A percentile compares a stretch with the other conserved stretches of the same genome.
Evolutionary conservation across 2,888 invertebrate genomes (phyloP).

Genomic region (Habrosyne pyritoides): DNA sequence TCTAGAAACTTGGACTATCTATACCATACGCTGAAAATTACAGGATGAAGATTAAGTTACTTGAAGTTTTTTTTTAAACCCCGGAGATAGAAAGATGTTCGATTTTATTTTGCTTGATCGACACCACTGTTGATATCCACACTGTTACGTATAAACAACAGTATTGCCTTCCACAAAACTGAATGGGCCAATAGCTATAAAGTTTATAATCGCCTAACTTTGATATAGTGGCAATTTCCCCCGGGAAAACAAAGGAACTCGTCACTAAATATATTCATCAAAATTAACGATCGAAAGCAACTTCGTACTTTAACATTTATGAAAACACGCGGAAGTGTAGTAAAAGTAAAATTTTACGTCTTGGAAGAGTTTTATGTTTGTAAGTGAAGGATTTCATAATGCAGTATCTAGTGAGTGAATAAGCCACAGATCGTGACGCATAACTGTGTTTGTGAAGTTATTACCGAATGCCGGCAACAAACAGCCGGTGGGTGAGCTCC

Average conservation of each 20-base stretch:
- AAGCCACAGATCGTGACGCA: slow-evolving; percentile 40
- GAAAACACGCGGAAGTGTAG: slow-evolving; percentile 46
- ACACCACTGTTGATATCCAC: no score
- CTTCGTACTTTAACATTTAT: slow-evolving; percentile 44
- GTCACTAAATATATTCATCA: slow-evolving; percentile 3
- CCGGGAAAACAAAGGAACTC: slow-evolving; percentile 10
- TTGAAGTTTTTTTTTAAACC: neutral
- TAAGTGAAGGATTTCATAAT: slow-evolving; percentile 43
- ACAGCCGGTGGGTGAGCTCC: slow-evolving; percentile 29
- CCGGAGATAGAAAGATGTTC: no score
- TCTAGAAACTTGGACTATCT: neutral
- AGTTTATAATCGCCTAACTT: slow-evolving; percentile 28
- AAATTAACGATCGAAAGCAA: slow-evolving; percentile 24
- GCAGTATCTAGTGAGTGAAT: slow-evolving; percentile 35
- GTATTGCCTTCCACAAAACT: neutral
- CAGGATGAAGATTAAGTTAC: neutral
- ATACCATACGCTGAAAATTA: neutral
- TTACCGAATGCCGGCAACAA: slow-evolving; percentile 42
- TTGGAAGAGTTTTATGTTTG: slow-evolving; percentile 40
- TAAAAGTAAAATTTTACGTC: slow-evolving; percentile 54
- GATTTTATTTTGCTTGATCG: no score
- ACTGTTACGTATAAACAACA: neutral
- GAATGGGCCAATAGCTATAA: slow-evolving; percentile 15
- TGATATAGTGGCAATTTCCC: slow-evolving; percentile 16
- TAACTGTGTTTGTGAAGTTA: slow-evolving; percentile 52